A percentile compares a stretch with the other conserved stretches of the same genome.
phyloP scores from a whole-genome alignment of 2,797 vertebrate genomes.

The Taeniopygia guttata region DNA sequence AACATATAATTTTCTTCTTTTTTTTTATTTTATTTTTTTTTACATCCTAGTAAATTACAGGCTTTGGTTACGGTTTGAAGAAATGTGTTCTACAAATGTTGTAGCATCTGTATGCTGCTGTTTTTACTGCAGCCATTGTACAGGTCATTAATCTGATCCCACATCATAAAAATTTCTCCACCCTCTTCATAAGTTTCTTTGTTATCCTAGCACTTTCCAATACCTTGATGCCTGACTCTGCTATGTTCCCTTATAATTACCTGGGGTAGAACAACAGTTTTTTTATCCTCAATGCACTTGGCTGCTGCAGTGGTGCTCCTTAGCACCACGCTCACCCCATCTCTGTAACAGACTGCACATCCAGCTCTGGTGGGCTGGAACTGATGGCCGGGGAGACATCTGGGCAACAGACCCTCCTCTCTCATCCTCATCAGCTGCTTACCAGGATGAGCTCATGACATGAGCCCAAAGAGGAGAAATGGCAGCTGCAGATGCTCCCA shows the following conservation, averaged over 20 bases:
- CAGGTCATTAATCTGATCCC: conserved; percentile 47
- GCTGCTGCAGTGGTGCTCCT: not conserved
- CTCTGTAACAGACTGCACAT: not conserved
- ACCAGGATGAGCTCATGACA: not conserved
- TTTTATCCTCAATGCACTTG: not conserved
- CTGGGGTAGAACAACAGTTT: not conserved
- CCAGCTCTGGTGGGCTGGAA: not conserved
- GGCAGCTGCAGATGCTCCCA: not conserved
- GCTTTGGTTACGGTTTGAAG: conserved; percentile 33
- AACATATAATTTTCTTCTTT: not conserved
- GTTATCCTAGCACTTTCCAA: not conserved
- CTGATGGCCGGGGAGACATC: rapidly evolving
- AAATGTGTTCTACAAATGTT: conserved; percentile 53
- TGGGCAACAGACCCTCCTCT: not conserved
- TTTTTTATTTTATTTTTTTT: not conserved
- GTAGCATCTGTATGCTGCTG: conserved; percentile 48
- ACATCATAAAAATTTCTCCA: not conserved
- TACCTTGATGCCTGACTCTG: not conserved
- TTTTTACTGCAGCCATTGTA: conserved; percentile 26
- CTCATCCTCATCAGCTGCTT: not conserved
- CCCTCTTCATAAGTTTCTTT: conserved; percentile 35
- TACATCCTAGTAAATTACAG: conserved; percentile 45
- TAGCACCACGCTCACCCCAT: not conserved
- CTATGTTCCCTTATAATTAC: not conserved
- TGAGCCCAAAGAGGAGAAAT: not conserved